phyloP scores from a whole-genome alignment of 2,888 invertebrate genomes.

The Plebejus argus region DNA sequence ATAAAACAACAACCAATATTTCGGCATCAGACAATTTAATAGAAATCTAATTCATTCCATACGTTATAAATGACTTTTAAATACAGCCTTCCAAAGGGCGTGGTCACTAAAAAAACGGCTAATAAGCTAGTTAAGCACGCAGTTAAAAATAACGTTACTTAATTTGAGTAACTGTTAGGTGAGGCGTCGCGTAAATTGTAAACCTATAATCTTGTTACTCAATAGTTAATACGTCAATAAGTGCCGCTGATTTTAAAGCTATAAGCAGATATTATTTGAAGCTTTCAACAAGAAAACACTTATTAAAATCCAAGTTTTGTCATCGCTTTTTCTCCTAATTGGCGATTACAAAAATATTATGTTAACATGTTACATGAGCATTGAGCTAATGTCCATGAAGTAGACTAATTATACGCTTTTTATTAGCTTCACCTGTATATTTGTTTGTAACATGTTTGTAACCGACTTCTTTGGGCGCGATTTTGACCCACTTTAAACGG shows the following conservation, averaged over 20 bases:
- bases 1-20: background rate
- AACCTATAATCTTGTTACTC: constrained; percentile 17
- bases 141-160: constrained; percentile 20
- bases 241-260: background rate
- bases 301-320: no score
- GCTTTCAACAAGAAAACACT: background rate
- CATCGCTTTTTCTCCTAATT: no score
- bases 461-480: no score
- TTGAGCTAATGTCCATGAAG: no score
- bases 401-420: no score
- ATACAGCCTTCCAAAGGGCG: constrained; percentile 7
- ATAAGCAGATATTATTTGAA: background rate
- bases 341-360: no score
- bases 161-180: constrained; percentile 23
- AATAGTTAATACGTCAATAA: background rate
- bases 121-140: constrained; percentile 15
- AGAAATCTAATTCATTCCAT: background rate
- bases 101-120: background rate
- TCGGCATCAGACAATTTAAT: background rate
- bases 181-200: constrained; percentile 18
- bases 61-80: background rate
- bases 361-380: no score
- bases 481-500: no score
- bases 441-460: no score
- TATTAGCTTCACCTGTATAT: no score